phyloP scores from a whole-genome alignment of 1,140 invertebrate species.

The Battus philenor region DNA sequence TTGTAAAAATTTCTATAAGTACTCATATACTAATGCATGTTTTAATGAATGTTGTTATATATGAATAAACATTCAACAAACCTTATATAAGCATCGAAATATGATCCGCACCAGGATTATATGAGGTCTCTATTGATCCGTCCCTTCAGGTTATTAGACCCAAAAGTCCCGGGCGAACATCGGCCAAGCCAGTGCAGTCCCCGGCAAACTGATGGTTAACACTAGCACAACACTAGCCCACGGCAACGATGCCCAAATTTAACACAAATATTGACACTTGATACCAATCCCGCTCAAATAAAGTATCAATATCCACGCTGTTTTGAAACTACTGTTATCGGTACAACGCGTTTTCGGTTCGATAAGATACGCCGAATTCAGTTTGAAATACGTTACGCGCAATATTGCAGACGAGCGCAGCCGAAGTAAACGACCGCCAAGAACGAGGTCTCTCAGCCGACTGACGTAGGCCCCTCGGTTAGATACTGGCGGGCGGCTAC shows the following conservation, averaged over 20 bases:
- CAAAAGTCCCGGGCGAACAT: background rate
- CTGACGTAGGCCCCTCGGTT: conserved; percentile 49
- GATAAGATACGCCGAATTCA: conserved; percentile 33
- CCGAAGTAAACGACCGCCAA: conserved; percentile 24
- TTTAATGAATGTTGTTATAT: no score
- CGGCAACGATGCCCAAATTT: background rate
- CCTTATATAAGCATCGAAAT: conserved; percentile 38
- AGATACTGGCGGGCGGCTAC: conserved; percentile 21
- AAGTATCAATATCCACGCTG: no score
- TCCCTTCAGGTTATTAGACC: background rate
- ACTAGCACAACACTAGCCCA: conserved; percentile 4
- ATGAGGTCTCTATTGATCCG: conserved; percentile 57
- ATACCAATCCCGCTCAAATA: no score
- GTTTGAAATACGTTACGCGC: conserved; percentile 29
- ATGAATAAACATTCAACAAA: no score
- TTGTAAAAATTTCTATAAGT: no score
- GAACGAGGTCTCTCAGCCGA: conserved; percentile 36
- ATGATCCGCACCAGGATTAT: conserved; percentile 43
- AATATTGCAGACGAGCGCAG: no score
- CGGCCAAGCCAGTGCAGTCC: background rate
- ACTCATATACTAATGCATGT: no score
- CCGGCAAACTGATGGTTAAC: background rate
- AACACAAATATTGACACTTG: conserved; percentile 1
- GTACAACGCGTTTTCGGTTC: conserved; percentile 19
- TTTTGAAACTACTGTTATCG: conserved; percentile 21